Conservation (phyloP, 1,140 invertebrate species). For the Ctenoplectra terminalis region DNA sequence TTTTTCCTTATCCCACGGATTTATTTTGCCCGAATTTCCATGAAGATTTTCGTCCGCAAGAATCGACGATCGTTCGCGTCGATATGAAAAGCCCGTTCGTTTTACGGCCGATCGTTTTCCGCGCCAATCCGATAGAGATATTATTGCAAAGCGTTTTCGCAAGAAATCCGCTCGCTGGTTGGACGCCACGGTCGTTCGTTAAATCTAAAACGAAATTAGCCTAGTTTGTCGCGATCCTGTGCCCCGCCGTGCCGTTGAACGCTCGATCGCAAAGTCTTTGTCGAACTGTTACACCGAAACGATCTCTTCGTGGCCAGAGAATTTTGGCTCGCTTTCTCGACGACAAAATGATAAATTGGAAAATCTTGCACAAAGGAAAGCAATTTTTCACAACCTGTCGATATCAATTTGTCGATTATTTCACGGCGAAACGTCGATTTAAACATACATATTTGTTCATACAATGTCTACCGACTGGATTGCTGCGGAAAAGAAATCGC, state of each 20-base stretch:
- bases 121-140: constrained; percentile 30
- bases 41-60: constrained; percentile 4
- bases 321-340: neutral
- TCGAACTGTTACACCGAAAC: neutral
- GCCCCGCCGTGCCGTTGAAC: neutral
- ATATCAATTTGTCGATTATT: neutral
- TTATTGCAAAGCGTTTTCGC: constrained; percentile 19
- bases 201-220: constrained; percentile 40
- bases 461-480: no score
- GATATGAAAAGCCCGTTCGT: constrained; percentile 18
- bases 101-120: constrained; percentile 21
- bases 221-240: constrained; percentile 30
- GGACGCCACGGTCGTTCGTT: neutral
- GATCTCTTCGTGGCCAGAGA: neutral
- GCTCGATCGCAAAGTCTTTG: neutral
- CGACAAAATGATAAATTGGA: neutral
- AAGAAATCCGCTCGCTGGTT: neutral
- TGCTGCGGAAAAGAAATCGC: no score
- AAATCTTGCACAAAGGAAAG: neutral
- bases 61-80: constrained; percentile 8
- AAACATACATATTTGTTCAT: neutral
- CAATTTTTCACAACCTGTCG: neutral
- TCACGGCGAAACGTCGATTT: neutral
- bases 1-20: neutral
- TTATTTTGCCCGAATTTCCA: constrained; percentile 11